Conservation (phyloP, 2,797 vertebrate species). For the Hapalemur alaotrensis region DNA sequence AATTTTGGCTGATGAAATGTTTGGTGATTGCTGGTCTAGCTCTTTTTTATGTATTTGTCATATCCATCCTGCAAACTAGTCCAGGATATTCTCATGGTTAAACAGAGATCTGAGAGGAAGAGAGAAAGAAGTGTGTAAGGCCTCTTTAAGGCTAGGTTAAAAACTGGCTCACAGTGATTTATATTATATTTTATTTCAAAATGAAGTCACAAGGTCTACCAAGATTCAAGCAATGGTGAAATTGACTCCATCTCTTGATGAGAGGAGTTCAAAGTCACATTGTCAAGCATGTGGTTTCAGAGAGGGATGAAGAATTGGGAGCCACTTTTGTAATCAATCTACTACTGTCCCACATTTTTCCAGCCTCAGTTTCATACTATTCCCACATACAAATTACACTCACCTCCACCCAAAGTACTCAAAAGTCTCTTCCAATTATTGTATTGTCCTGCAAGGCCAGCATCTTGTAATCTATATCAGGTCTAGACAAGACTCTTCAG, state of each 20-base stretch:
- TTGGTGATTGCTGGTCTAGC: background rate
- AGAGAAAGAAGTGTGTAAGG: background rate
- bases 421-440: background rate
- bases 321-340: background rate
- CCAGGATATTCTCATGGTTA: background rate
- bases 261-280: background rate
- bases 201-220: background rate
- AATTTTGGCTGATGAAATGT: background rate
- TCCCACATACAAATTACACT: background rate
- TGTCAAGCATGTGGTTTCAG: background rate
- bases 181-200: background rate
- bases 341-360: background rate
- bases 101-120: background rate
- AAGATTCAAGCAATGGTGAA: background rate
- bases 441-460: background rate
- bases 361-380: background rate
- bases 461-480: background rate
- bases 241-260: background rate
- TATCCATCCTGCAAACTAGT: background rate
- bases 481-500: background rate
- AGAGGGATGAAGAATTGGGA: background rate
- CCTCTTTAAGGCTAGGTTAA: background rate
- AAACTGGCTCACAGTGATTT: background rate
- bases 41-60: background rate
- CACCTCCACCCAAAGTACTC: background rate